Evolutionary conservation across 1,140 invertebrate species (phyloP).

Genomic region (Polyergus mexicanus): DNA sequence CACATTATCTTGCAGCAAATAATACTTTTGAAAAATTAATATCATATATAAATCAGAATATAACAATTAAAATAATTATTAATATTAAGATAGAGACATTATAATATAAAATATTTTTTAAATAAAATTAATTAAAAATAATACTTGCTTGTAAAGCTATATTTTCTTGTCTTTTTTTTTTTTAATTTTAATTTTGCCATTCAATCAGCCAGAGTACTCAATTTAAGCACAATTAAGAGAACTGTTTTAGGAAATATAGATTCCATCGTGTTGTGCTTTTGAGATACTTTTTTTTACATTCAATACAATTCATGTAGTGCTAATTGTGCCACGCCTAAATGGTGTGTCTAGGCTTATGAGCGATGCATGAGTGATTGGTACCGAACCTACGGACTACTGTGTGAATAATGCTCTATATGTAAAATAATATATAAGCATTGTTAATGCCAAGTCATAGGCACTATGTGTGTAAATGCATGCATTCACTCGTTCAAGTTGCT

Average conservation of each 20-base stretch:
- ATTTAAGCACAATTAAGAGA: neutral
- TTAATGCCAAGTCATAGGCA: slow-evolving; percentile 45
- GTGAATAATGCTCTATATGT: slow-evolving; percentile 82
- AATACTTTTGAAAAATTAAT: neutral
- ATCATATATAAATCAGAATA: neutral
- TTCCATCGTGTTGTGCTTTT: slow-evolving; percentile 39
- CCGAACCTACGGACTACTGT: slow-evolving; percentile 80
- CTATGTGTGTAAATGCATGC: slow-evolving; percentile 66
- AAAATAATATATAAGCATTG: slow-evolving; percentile 80
- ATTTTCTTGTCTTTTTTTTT: neutral
- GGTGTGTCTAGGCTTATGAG: slow-evolving; percentile 75
- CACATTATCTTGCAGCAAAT: neutral
- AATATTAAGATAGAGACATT: neutral
- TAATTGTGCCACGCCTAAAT: slow-evolving; percentile 73
- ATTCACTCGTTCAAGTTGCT: slow-evolving; percentile 32
- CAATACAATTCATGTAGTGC: slow-evolving; percentile 64
- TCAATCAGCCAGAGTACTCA: neutral
- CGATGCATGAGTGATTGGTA: slow-evolving; percentile 79
- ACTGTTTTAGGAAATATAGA: slow-evolving; percentile 18
- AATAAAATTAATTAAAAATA: neutral
- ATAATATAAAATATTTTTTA: neutral
- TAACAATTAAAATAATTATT: neutral
- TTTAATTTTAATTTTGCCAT: slow-evolving; percentile 19
- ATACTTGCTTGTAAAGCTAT: neutral
- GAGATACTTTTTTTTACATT: slow-evolving; percentile 51